Conservation (phyloP, 2,113 vertebrate species). For the Rhea americana region DNA sequence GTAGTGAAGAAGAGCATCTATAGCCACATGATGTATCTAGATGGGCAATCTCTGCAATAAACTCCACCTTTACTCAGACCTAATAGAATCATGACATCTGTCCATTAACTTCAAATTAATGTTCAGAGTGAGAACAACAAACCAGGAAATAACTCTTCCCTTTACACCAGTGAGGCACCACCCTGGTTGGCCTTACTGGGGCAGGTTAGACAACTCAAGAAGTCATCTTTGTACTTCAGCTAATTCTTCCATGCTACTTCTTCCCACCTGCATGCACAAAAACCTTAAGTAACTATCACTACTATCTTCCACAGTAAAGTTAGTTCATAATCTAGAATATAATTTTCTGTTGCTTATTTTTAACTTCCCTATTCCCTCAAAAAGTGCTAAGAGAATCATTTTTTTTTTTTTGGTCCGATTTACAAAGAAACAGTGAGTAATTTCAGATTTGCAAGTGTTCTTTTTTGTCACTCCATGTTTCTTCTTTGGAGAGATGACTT, state of each 20-base stretch:
- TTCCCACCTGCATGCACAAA: not conserved
- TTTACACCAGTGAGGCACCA: not conserved
- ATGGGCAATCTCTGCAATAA: not conserved
- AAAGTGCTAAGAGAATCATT: not conserved
- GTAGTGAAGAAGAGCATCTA: not conserved
- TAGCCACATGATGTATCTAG: not conserved
- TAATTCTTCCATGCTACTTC: not conserved
- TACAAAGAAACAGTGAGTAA: not conserved
- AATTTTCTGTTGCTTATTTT: not conserved
- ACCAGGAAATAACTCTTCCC: not conserved
- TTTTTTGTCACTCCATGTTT: not conserved
- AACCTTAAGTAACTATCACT: not conserved
- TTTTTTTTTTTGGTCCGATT: not conserved
- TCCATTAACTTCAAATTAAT: not conserved
- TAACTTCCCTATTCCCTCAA: not conserved
- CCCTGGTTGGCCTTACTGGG: not conserved
- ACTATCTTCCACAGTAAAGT: not conserved
- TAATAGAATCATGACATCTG: not conserved
- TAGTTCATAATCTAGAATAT: not conserved
- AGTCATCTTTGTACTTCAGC: not conserved
- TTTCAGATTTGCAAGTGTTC: not conserved
- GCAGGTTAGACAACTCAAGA: not conserved
- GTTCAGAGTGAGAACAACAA: rapidly evolving
- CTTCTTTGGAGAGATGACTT: not conserved
- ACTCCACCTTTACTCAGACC: not conserved